Evolutionary conservation across 2,888 invertebrate genomes (phyloP), one percentile per base, ranked within the genome.

Genomic region (Lydus trimaculatus): DNA sequence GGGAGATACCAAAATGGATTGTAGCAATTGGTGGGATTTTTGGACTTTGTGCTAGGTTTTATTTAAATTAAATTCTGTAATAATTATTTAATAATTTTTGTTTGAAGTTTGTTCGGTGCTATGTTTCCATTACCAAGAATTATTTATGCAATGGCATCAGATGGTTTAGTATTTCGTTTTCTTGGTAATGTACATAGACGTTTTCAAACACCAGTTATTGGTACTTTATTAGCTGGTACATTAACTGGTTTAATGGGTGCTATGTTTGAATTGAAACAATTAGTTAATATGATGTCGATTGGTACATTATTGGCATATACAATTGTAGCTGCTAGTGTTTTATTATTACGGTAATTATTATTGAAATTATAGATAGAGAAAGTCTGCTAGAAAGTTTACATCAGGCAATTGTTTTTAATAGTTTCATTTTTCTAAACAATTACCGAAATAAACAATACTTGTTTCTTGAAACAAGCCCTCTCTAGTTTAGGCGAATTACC

Each of bases 101-200:
- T 58, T 79, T 82, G 31, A 81, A 96, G 94, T 81, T 86, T 95
- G 63, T 89, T 95, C 78, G 96, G 96, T 3, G 91, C 94, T 0
- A 93, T 96, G 88, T 96, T 93, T 81, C 94, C 95, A 0, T 85
- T 96, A 58, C 95, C 96, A 0, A 89, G 96, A 71, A 92, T 95
- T 63, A 91, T 96, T 61, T 96, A 96, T 85, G 93, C 96, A 31
- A 96, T 97, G 95, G 91, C 96, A 0, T 88, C 90, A 11, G 96
- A 97, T 83, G 95, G 95, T 0, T 86, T 97, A 28, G 88, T 97
- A 76, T 97, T 94, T 85, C 87, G 89, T 71, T 92, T 89, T 84
- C 86, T 95, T 84, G 93, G 94, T 0, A 87, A 87, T 69, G 91
- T 96, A 8, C 91, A 90, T 84, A 87, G 89, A 28, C 88, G 89